Evolutionary conservation across 2,113 vertebrate genomes (phyloP).

Genomic region (Ictidomys tridecemlineatus): DNA sequence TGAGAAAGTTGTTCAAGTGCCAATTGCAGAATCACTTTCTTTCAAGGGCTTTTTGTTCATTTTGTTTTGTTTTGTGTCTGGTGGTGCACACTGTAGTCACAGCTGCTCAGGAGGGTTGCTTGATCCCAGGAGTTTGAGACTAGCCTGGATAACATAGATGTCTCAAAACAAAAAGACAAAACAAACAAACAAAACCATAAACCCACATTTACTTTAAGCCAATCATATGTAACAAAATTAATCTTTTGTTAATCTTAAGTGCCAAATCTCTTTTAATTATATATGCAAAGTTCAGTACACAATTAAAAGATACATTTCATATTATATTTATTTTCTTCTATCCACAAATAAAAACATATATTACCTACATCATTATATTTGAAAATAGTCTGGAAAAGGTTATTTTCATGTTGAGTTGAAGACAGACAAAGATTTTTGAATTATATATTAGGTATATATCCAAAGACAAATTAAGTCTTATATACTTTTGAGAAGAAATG

Average conservation of each 20-base stretch:
- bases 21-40: slow-evolving; percentile 6
- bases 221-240: not conserved
- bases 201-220: not conserved
- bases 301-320: not conserved
- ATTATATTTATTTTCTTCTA: slow-evolving; percentile 19
- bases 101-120: not conserved
- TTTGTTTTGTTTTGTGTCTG: not conserved
- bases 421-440: not conserved
- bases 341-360: not conserved
- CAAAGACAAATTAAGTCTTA: slow-evolving; percentile 26
- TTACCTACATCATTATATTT: not conserved
- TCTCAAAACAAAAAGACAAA: not conserved
- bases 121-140: not conserved
- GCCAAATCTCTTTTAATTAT: not conserved
- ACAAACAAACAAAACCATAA: not conserved
- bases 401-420: not conserved
- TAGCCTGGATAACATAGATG: not conserved
- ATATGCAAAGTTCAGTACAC: not conserved
- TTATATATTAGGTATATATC: not conserved
- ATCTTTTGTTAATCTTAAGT: not conserved
- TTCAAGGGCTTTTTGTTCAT: not conserved
- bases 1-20: not conserved
- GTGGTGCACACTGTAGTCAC: not conserved
- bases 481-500: not conserved
- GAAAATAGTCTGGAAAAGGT: not conserved